phyloP scores from a whole-genome alignment of 2,888 invertebrate genomes.

The Allygus modestus region DNA sequence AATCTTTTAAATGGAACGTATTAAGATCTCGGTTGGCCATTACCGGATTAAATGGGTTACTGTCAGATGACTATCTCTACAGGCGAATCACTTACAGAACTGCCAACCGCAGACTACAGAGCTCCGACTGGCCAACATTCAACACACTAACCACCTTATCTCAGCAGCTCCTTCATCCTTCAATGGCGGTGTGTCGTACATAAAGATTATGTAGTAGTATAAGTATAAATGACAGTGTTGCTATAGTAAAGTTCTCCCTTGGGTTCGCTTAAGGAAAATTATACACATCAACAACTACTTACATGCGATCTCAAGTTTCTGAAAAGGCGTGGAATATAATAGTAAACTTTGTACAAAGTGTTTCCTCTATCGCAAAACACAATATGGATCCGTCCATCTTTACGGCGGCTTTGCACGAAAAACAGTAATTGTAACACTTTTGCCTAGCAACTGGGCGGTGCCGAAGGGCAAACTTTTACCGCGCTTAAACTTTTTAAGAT shows the following conservation, averaged over 20 bases:
- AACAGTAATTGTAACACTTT: constrained; percentile 15
- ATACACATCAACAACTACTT: too few relatives aligned
- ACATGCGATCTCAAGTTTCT: background rate
- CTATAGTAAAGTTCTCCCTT: too few relatives aligned
- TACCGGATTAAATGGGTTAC: background rate
- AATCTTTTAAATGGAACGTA: background rate
- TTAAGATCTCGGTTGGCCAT: constrained; percentile 2
- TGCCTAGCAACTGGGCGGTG: background rate
- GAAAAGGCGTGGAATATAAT: background rate
- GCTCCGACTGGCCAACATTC: background rate
- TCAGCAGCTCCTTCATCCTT: too few relatives aligned
- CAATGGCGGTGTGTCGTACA: too few relatives aligned
- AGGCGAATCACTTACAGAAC: constrained; percentile 16
- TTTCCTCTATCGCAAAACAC: constrained; percentile 25
- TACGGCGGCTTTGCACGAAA: constrained; percentile 16
- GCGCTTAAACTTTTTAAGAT: too few relatives aligned
- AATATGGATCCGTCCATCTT: constrained; percentile 16
- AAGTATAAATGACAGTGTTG: too few relatives aligned
- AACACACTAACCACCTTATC: background rate
- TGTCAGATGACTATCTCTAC: constrained; percentile 40
- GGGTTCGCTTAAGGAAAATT: too few relatives aligned
- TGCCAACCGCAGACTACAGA: background rate
- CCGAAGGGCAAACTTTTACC: background rate
- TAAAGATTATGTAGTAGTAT: too few relatives aligned
- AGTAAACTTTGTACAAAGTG: constrained; percentile 24